Conservation (phyloP, 2,888 invertebrate species). For the Autographa gamma region DNA sequence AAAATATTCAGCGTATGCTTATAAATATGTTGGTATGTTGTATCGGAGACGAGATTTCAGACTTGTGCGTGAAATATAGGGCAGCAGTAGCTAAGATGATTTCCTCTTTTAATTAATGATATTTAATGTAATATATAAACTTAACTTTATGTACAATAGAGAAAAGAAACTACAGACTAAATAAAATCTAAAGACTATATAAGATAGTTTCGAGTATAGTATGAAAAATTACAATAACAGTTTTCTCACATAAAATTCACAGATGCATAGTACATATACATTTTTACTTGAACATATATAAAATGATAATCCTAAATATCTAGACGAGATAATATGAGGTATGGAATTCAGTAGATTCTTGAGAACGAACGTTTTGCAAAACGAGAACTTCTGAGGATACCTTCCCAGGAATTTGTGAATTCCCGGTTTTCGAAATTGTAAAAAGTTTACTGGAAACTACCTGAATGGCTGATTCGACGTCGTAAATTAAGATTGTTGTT, state of each 20-base stretch:
- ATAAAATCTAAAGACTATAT: no score
- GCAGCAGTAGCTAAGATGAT: no score
- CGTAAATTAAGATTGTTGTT: constrained; percentile 41
- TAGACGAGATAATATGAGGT: background rate
- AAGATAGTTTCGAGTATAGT: no score
- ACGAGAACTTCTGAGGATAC: background rate
- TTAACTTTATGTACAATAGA: no score
- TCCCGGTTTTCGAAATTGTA: constrained; percentile 34
- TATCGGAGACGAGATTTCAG: constrained; percentile 8
- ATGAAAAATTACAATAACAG: no score
- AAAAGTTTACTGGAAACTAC: constrained; percentile 50
- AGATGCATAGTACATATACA: no score
- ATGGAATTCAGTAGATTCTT: background rate
- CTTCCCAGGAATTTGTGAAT: constrained; percentile 36
- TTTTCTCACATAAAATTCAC: no score
- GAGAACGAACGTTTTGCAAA: background rate
- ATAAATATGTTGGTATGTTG: constrained; percentile 43
- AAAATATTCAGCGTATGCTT: constrained; percentile 58
- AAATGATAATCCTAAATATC: background rate
- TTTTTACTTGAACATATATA: no score
- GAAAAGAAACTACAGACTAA: no score
- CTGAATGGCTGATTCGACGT: constrained; percentile 32
- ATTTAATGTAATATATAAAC: no score
- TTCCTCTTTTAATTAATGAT: no score
- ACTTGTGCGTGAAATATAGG: constrained; percentile 5